Conservation (phyloP, 2,113 vertebrate genomes). For the Phycodurus eques region DNA sequence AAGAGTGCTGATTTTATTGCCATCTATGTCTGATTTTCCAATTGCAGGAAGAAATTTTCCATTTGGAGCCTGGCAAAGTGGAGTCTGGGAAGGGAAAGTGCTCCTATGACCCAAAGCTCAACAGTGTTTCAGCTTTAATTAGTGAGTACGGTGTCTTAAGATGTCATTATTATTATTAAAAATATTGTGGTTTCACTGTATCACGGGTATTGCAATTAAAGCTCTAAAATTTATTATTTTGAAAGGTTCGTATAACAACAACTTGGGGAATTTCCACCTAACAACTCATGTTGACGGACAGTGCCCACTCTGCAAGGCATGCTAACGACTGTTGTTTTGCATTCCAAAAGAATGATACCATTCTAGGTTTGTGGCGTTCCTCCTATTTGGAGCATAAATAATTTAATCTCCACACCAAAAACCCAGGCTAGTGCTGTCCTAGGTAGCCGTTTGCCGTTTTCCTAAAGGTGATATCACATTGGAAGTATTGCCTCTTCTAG, state of each 20-base stretch:
- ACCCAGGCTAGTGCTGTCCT: too few relatives aligned
- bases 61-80: constrained; percentile 90
- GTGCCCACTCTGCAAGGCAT: too few relatives aligned
- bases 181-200: not conserved
- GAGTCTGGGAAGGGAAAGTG: constrained; percentile 98
- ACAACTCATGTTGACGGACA: too few relatives aligned
- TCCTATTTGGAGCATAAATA: too few relatives aligned
- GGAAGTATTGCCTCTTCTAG: too few relatives aligned
- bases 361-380: too few relatives aligned
- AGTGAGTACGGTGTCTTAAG: constrained; percentile 79
- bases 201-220: not conserved
- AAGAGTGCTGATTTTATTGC: constrained; percentile 62
- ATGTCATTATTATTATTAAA: not conserved
- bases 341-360: too few relatives aligned
- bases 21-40: constrained; percentile 53
- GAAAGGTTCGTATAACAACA: not conserved
- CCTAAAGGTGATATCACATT: too few relatives aligned
- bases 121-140: constrained; percentile 93
- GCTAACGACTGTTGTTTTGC: too few relatives aligned
- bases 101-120: constrained; percentile 95
- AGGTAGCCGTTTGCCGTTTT: too few relatives aligned
- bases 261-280: too few relatives aligned
- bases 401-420: too few relatives aligned
- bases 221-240: not conserved
- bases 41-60: constrained; percentile 93